Conservation (phyloP, 2,113 vertebrate species). For the Apeltes quadracus region DNA sequence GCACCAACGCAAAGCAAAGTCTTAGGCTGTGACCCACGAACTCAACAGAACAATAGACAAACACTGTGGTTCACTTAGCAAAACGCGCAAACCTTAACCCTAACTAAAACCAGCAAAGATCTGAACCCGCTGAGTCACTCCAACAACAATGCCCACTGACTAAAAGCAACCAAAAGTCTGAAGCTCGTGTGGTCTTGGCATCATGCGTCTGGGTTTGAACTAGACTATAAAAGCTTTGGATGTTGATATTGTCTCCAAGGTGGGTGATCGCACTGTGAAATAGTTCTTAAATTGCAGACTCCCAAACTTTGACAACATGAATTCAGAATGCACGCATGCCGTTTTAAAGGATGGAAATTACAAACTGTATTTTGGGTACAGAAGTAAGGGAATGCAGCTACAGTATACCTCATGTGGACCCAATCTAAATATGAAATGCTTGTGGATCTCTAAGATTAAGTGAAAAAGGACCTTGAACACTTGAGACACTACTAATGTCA, state of each 20-base stretch:
- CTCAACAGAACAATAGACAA: conserved; percentile 17
- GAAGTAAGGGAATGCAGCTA: conserved; percentile 25
- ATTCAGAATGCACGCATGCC: conserved; percentile 6
- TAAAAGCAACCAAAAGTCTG: conserved; percentile 3
- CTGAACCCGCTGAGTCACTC: conserved; percentile 2
- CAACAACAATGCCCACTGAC: conserved; percentile 10
- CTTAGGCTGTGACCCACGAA: neutral
- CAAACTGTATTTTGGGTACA: conserved; percentile 22
- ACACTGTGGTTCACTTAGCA: neutral
- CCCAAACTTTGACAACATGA: conserved; percentile 2
- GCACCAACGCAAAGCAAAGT: conserved; percentile 18
- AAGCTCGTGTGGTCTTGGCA: neutral
- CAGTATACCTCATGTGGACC: conserved; percentile 32
- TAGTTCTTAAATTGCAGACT: neutral
- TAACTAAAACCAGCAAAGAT: conserved; percentile 21
- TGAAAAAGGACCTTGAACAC: too few relatives aligned
- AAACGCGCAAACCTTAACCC: conserved; percentile 7
- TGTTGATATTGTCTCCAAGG: neutral
- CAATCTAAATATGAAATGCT: conserved; percentile 19
- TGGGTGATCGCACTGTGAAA: neutral
- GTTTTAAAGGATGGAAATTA: conserved; percentile 29
- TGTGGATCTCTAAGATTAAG: neutral
- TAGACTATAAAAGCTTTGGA: neutral
- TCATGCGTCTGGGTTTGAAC: neutral
- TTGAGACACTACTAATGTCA: too few relatives aligned